Base-by-base conservation (phyloP, 2,888 invertebrate genomes). In the Spatulosminthurus flaviceps region DNA sequence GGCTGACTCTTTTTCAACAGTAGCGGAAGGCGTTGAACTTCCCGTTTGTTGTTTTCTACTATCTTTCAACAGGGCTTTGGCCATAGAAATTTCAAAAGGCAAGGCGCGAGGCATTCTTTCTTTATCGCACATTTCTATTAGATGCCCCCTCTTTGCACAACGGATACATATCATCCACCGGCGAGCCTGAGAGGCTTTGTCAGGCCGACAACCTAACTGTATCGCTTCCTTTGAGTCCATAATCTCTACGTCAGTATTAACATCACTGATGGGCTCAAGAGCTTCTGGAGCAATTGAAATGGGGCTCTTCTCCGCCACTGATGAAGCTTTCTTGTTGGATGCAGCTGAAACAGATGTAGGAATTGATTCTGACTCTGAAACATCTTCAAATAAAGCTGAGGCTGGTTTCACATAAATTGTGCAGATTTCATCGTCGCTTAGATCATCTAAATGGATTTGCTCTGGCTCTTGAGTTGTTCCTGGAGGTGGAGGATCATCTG, bases 81-180 rank as follows among this genome's bases (percentile, higher is more conserved):
- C 75, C 42, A 60, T 42, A 19, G 75, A 61, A 19, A 75, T 75
- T 22, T 61, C 75, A 22, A 75, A 75, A 2, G 75, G 75, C 1
- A 75, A 64, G 9, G 75, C 75, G 61, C 75, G 61, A 7, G 26
- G 24, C 0, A 41, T 28, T 22, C 66, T 42, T 19, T 34, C 75
- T 34, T 75, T 75, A 21, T 75, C 66, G 22, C 75, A 75, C 75
- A 75, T 75, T 34, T 64, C 13, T 7, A 64, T 26, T 9, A 75
- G 26, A 29, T 75, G 75, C 1, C 75, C 75, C 7, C 28, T 22
- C 21, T 75, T 21, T 4, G 75, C 75, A 64, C 75, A 75, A 16
- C 75, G 28, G 1, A 34, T 22, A 34, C 75, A 75, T 4, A 66
- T 61, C 75, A 75, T 75, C 75, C 75, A 75, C 0, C 21, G 5